A percentile compares a stretch with the other conserved stretches of the same genome.
phyloP scores from a whole-genome alignment of 2,113 vertebrate species.

The Hemicordylus capensis region DNA sequence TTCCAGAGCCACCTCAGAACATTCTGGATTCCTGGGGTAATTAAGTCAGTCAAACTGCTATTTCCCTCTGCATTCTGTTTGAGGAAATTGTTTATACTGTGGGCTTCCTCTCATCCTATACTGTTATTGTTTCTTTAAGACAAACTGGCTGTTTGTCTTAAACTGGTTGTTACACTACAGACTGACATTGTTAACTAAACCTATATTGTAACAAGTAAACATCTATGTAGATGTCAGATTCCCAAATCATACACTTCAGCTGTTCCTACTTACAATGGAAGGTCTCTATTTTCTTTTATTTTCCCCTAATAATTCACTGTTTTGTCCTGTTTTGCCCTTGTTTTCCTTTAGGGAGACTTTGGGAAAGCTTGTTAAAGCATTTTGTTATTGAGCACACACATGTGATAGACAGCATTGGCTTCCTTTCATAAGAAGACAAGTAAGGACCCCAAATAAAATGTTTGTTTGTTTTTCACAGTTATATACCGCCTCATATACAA shows the following conservation, averaged over 20 bases:
- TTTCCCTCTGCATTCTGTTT: neutral
- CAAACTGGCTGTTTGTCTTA: too few relatives aligned
- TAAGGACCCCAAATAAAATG: too few relatives aligned
- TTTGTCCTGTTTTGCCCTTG: too few relatives aligned
- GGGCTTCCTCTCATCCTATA: neutral
- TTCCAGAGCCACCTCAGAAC: neutral
- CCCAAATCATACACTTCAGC: neutral
- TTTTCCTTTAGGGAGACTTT: too few relatives aligned
- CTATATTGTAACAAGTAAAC: neutral
- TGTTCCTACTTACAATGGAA: neutral
- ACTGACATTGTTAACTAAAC: neutral
- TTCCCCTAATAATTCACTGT: neutral
- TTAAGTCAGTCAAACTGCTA: neutral
- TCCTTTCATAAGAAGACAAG: too few relatives aligned
- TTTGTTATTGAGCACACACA: too few relatives aligned
- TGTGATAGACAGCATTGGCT: too few relatives aligned
- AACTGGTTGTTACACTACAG: neutral
- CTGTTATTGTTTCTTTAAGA: neutral
- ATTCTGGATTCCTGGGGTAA: neutral
- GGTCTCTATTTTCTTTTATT: neutral
- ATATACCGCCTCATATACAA: too few relatives aligned
- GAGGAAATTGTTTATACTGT: neutral
- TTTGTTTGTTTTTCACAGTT: too few relatives aligned
- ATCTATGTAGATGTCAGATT: neutral
- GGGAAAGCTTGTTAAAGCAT: too few relatives aligned